Evolutionary conservation across 2,113 vertebrate genomes (phyloP).

Genomic region (Silurus glanis): DNA sequence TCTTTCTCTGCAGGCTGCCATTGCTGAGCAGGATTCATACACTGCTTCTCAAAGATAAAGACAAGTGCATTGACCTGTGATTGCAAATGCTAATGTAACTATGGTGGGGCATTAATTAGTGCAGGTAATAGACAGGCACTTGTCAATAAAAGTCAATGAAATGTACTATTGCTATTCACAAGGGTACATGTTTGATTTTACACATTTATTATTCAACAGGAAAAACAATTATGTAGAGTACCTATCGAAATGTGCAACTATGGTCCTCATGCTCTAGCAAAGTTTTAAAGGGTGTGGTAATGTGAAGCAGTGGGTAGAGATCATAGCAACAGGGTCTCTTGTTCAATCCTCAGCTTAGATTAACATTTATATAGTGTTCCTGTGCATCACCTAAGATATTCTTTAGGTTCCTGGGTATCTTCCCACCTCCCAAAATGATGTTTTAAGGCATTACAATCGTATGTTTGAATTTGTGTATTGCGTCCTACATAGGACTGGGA

Average conservation of each 20-base stretch:
- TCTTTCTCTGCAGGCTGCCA: constrained; percentile 21
- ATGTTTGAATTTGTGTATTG: not conserved
- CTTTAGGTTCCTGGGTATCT: not conserved
- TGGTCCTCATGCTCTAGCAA: not conserved
- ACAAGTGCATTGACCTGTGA: not conserved
- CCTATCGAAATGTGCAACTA: not conserved
- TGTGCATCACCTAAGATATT: not conserved
- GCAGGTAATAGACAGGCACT: not conserved
- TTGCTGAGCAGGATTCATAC: constrained; percentile 1
- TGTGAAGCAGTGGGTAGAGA: not conserved
- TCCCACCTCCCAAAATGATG: not conserved
- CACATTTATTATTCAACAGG: not conserved
- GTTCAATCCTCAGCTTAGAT: not conserved
- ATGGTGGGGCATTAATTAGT: not conserved
- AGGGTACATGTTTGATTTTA: not conserved
- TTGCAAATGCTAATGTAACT: constrained; percentile 1
- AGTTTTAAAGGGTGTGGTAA: not conserved
- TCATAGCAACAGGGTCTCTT: not conserved
- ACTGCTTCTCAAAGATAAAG: not conserved
- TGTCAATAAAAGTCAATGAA: not conserved
- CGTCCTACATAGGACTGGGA: not conserved
- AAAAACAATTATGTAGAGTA: not conserved
- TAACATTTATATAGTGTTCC: not conserved
- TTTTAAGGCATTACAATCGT: not conserved
- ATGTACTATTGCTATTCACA: not conserved